A percentile compares a stretch with the other conserved stretches of the same genome.
Conservation (phyloP, 1,140 invertebrate genomes). For the Trichogramma pretiosum region DNA sequence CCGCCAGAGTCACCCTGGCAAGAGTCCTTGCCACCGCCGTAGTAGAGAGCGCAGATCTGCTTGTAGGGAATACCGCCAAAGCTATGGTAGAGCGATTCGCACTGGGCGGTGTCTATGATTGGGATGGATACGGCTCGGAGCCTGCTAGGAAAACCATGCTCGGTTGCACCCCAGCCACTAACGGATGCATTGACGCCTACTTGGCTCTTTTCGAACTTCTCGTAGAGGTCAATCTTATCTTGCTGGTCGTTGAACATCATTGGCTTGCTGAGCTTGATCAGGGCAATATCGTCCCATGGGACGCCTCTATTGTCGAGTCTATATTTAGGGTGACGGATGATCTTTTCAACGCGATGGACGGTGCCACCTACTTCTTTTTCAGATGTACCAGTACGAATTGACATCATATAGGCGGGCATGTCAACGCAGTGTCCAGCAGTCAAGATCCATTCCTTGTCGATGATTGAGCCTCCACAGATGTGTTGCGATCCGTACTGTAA, state of each 20-base stretch:
- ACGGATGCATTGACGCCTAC: background rate
- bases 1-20: conserved; percentile 6
- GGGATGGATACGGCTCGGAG: background rate
- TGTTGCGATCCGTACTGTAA: conserved; percentile 43
- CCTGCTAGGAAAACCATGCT: background rate
- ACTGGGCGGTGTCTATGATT: background rate
- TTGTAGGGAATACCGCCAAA: background rate
- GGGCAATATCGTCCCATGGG: background rate
- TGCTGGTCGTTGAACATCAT: background rate
- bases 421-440: conserved; percentile 55
- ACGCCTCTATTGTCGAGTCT: background rate
- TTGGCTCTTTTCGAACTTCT: background rate
- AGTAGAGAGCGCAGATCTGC: conserved; percentile 3
- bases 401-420: background rate
- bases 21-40: background rate
- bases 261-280: background rate
- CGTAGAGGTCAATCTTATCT: background rate
- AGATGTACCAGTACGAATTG: background rate
- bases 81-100: background rate
- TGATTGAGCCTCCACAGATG: conserved; percentile 56
- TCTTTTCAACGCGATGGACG: background rate
- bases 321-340: conserved; percentile 9
- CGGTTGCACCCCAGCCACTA: background rate
- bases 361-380: background rate
- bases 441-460: conserved; percentile 48